phyloP scores from a whole-genome alignment of 2,888 invertebrate species.

The Steinernema carpocapsae region DNA sequence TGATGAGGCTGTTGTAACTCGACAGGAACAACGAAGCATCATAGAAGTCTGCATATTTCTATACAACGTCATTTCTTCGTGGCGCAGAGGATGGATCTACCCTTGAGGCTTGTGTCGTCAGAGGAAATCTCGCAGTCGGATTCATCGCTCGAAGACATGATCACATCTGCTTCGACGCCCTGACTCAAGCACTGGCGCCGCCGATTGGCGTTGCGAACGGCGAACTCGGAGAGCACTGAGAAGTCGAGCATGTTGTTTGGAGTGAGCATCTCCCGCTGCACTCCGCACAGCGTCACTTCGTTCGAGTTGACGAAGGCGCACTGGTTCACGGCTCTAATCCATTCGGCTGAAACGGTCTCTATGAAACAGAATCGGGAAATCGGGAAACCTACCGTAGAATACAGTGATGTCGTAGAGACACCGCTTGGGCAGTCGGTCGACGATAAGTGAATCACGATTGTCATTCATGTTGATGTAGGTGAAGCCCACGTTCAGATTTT shows the following conservation, averaged over 20 bases:
- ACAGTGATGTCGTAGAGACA: conserved; percentile 27
- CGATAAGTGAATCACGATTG: conserved; percentile 31
- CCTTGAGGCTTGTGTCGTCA: conserved; percentile 9
- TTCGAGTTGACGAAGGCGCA: conserved; percentile 27
- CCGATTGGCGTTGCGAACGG: conserved; percentile 23
- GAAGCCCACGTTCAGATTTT: conserved; percentile 9
- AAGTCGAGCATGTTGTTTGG: conserved; percentile 26
- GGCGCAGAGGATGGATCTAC: conserved; percentile 12
- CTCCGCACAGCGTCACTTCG: conserved; percentile 24
- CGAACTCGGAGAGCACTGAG: conserved; percentile 20
- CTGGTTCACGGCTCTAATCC: conserved; percentile 28
- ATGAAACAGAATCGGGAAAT: not conserved
- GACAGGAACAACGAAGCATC: not conserved
- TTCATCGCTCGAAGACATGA: conserved; percentile 20
- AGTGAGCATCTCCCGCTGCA: conserved; percentile 19
- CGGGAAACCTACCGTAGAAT: conserved; percentile 1
- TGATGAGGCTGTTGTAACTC: conserved; percentile 13
- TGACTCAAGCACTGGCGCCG: conserved; percentile 6
- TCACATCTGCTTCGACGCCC: conserved; percentile 22
- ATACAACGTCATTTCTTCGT: conserved; percentile 18
- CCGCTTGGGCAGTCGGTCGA: conserved; percentile 24
- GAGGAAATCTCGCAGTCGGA: conserved; percentile 26
- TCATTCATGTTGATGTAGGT: conserved; percentile 32
- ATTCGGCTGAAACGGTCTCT: conserved; percentile 1
- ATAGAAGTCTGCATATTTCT: conserved; percentile 13